These are phyloP conservation scores for Cydia strobilella DNA, from an alignment of 1,140 invertebrate species.

Conservation along the genomic window DNA sequence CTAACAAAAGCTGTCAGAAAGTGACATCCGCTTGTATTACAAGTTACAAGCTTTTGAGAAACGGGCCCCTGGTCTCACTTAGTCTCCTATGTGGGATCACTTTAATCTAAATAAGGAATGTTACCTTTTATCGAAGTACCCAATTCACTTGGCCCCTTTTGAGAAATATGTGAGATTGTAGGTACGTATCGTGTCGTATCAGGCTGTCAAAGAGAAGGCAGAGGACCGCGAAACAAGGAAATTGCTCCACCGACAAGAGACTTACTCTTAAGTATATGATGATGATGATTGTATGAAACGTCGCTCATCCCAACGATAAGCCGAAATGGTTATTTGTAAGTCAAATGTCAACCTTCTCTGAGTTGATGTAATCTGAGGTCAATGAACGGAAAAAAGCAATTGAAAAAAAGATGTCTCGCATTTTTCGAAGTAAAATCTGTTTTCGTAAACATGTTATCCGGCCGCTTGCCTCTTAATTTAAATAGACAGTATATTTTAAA, in stretches of 20 bases:
- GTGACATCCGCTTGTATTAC: no score
- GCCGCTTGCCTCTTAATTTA: not conserved
- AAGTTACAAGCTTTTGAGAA: no score
- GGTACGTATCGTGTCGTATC: no score
- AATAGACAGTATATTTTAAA: not conserved
- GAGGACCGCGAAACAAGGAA: no score
- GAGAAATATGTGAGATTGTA: not conserved
- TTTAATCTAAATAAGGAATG: not conserved
- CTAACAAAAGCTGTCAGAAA: no score
- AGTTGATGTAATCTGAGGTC: not conserved
- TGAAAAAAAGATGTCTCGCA: not conserved
- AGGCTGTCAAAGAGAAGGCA: no score
- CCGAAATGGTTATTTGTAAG: not conserved
- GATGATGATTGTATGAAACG: conserved; percentile 4
- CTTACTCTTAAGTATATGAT: no score
- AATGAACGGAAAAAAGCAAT: not conserved
- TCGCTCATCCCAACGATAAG: not conserved
- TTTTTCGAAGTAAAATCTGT: not conserved
- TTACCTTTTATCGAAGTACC: conserved; percentile 3
- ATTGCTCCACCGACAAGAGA: no score
- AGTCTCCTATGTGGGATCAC: not conserved
- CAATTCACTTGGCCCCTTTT: not conserved
- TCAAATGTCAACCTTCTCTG: not conserved
- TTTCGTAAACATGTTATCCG: not conserved
- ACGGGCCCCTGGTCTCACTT: no score